Conservation (phyloP, 64 coral and sea anemone genomes). For the Acropora tenuis region DNA sequence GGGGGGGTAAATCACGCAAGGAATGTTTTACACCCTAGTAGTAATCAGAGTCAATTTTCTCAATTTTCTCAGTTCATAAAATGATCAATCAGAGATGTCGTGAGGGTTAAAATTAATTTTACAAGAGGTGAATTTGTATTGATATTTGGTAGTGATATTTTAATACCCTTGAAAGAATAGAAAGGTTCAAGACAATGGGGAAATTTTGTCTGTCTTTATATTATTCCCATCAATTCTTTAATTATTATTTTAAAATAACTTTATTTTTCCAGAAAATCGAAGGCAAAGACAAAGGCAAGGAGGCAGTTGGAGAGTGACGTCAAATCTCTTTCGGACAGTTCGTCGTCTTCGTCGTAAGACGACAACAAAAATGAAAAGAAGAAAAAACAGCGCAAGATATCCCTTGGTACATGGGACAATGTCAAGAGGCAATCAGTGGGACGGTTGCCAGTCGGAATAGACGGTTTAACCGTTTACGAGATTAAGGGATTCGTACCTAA, state of each 20-base stretch:
- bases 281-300: too few relatives aligned
- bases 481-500: neutral
- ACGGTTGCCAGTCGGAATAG: neutral
- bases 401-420: slow-evolving; percentile 16
- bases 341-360: neutral
- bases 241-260: too few relatives aligned
- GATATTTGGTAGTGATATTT: too few relatives aligned
- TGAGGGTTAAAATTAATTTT: neutral
- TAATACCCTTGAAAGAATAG: neutral
- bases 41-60: slow-evolving; percentile 11
- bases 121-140: neutral
- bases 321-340: too few relatives aligned
- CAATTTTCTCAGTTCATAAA: neutral
- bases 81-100: neutral
- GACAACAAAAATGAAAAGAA: neutral
- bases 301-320: too few relatives aligned
- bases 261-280: too few relatives aligned
- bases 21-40: neutral
- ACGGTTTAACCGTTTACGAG: slow-evolving; percentile 20
- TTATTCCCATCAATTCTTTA: too few relatives aligned
- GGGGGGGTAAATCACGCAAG: neutral
- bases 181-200: neutral
- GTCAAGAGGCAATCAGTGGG: slow-evolving; percentile 20
- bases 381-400: slow-evolving; percentile 19
- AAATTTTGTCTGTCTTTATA: neutral